Evolutionary conservation across 1,140 invertebrate species (phyloP).

Genomic region (Piezodorus guildinii): DNA sequence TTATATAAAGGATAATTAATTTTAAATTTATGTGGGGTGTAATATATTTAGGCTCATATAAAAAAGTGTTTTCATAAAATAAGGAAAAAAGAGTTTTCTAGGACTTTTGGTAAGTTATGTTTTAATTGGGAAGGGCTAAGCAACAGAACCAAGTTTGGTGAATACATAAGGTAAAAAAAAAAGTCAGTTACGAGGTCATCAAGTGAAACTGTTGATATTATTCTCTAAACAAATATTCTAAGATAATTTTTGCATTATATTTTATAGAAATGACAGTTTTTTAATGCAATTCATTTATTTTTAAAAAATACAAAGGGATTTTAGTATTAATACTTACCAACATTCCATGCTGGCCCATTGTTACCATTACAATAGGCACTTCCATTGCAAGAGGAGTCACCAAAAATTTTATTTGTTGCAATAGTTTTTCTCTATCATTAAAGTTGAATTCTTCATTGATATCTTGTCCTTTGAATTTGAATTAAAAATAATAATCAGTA

Average conservation of each 20-base stretch:
- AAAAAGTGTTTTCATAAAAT: too few relatives aligned
- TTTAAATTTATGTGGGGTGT: too few relatives aligned
- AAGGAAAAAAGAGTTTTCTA: too few relatives aligned
- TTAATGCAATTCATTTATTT: background rate
- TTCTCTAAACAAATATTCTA: background rate
- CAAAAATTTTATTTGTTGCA: constrained; percentile 20
- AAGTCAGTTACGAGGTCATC: too few relatives aligned
- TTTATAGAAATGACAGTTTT: background rate
- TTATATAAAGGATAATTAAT: too few relatives aligned
- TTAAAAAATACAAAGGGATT: background rate
- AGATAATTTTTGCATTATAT: background rate
- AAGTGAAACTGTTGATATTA: background rate
- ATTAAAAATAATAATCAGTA: background rate
- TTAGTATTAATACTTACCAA: constrained; percentile 21
- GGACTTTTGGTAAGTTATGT: too few relatives aligned
- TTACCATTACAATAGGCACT: constrained; percentile 26
- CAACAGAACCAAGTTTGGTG: too few relatives aligned
- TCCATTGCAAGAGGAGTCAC: constrained; percentile 20
- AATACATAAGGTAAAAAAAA: too few relatives aligned
- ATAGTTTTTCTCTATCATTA: constrained; percentile 12
- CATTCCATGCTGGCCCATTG: constrained; percentile 24
- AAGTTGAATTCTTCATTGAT: constrained; percentile 12
- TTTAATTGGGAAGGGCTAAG: too few relatives aligned
- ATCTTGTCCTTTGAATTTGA: background rate
- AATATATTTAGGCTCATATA: too few relatives aligned